Base-by-base conservation (phyloP, 92 coral and sea anemone genomes). In the Bergia sp. region DNA sequence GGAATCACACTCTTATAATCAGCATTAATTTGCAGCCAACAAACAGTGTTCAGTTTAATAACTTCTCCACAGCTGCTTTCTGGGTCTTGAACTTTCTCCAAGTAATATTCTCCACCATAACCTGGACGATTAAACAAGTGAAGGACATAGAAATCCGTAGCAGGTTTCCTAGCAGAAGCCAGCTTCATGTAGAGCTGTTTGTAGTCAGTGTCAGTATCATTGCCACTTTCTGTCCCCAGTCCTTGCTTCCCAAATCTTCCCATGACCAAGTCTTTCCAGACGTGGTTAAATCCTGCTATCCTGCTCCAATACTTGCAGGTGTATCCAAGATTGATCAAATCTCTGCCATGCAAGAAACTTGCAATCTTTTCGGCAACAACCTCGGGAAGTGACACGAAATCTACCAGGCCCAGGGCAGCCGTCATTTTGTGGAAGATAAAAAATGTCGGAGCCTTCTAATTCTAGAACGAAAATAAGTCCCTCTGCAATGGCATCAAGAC, bases 281-380 rank as follows among this genome's bases (percentile, higher is more conserved):
- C 86, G 65, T 75, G 69, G 85, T 92, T 90, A 79, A 82, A 82
- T 41, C 47, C 66, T 10, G 91, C 86, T 37, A 94, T 77, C 2
- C 86, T 80, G 76, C 89, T 67, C 96, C 96, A 92, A 45, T 69
- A 94, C 89, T 58, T 92, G 66, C 96, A 90, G 29, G 96, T 94
- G 77, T 76, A 86, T 41, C 96, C 92, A 74, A 94, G 93, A 66
- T 89, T 92, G 49, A 94, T 83, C 18, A 94, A 89, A 85, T 94
- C 96, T 67, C 72, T 37, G 12, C 96, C 95, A 73, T 89, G 73
- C 18, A 94, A 74, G 77, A 88, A 91, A 69, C 91, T 81, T 16
- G 95, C 96, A 8, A 92, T 92, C 43, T 88, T 91, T 82, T 92
- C 95, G 10, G 95, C 92, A 67, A 76, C 96, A 36, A 92, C 57